phyloP scores from a whole-genome alignment of 2,113 vertebrate species.

The Onychostoma macrolepis region DNA sequence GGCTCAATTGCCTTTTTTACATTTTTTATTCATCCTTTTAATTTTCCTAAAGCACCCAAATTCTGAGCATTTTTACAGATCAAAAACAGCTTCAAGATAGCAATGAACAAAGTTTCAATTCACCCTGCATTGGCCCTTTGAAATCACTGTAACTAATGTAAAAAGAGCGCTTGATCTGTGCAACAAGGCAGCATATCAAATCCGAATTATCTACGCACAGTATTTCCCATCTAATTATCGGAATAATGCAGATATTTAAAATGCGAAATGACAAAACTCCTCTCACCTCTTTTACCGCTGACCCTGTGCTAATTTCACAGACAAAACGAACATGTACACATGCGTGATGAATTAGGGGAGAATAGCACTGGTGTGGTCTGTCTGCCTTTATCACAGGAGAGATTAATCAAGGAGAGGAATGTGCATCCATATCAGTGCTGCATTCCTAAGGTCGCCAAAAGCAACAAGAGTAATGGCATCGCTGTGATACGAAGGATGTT shows the following conservation, averaged over 20 bases:
- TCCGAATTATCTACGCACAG: constrained; percentile 4
- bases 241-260: constrained; percentile 6
- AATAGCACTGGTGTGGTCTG: background rate
- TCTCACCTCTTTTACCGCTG: background rate
- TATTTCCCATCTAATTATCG: constrained; percentile 26
- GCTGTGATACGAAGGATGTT: background rate
- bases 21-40: background rate
- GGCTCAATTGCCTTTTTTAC: background rate
- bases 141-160: constrained; percentile 26
- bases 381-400: constrained; percentile 26
- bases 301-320: constrained; percentile 26
- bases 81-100: background rate
- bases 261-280: constrained; percentile 10
- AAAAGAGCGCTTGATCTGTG: constrained; percentile 2
- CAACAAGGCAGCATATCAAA: constrained; percentile 33
- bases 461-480: constrained; percentile 29
- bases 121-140: background rate
- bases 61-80: background rate
- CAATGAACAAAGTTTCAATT: background rate
- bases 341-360: constrained; percentile 5
- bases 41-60: background rate
- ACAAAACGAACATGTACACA: background rate
- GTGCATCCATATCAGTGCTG: constrained; percentile 19
- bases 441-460: constrained; percentile 45
- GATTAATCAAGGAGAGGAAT: constrained; percentile 45